Evolutionary conservation across 2,113 vertebrate species (phyloP), one percentile per base, ranked within the genome.

Genomic region (Ictalurus punctatus): DNA sequence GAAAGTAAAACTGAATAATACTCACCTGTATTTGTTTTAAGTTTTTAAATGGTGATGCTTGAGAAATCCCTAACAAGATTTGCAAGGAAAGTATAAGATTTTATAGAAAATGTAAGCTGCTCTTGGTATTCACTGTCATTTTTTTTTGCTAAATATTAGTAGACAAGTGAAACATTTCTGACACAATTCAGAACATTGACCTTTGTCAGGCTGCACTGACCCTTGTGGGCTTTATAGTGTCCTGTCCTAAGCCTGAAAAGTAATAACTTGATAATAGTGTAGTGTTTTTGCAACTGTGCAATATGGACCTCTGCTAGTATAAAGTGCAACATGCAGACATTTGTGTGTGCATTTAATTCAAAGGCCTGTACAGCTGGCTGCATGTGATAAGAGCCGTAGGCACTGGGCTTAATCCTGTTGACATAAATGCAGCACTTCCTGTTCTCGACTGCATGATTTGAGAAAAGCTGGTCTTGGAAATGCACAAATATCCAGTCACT

Each of bases 281-380:
- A 69, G n/a, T 27, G 84, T 17, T 86, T 74, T 74, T 48, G 8
- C n/a, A 65, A 12, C 59, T 81, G 76, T 67, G n/a, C 76, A 87
- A 67, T 56, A 65, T 65, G 19, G 34, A 40, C 14, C 37, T 74
- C 19, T 80, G 74, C 34, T 61, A 48, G 25, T 78, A 34, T 56
- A n/a, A 54, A 71, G 23, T 40, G 9, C 40, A 58, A 58, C 80
- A 56, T 25, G 27, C 7, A 4, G 40, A 10, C 13, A 5, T 48
- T 37, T 56, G 6, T 9, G 54, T 67, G 4, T 69, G 44, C 52
- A 25, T 63, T 81, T 54, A 80, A 23, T 52, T 80, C 17, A 79
- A 34, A 87, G 74, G 13, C 16, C 27, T 78, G 82, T 40, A 59
- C 67, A 78, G 58, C 87, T 88, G 82, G 27, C 71, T 88, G 71